Percentiles rank a stretch among this genome's conserved stretches.
Conservation (phyloP, 2,113 vertebrate genomes). For the Eleginops maclovinus region DNA sequence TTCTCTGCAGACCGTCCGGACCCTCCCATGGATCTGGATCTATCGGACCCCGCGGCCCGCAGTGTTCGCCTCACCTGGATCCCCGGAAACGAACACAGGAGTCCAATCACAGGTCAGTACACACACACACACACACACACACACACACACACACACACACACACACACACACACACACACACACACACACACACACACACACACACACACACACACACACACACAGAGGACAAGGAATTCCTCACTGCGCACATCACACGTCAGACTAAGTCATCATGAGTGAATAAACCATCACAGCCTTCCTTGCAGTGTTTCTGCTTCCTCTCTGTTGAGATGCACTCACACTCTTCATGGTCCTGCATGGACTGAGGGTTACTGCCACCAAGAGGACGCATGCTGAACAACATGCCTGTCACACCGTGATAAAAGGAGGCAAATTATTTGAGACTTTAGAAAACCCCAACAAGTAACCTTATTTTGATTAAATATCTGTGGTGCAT, state of each 20-base stretch:
- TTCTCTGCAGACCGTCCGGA: slow-evolving; percentile 88
- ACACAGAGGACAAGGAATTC: slow-evolving; percentile 6
- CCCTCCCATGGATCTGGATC: slow-evolving; percentile 90
- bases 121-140: slow-evolving; percentile 26
- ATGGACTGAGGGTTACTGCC: slow-evolving; percentile 37
- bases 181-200: slow-evolving; percentile 8
- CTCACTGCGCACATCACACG: not conserved
- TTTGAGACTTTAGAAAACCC: not conserved
- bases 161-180: not conserved
- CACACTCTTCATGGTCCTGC: not conserved
- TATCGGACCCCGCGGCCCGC: slow-evolving; percentile 90
- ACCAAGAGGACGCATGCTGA: slow-evolving; percentile 45
- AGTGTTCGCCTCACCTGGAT: slow-evolving; percentile 95
- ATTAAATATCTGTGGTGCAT: not conserved
- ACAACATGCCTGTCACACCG: not conserved
- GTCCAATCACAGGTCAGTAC: slow-evolving; percentile 90
- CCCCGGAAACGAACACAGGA: slow-evolving; percentile 92
- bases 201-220: not conserved
- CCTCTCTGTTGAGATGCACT: not conserved
- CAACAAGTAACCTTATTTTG: not conserved
- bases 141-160: slow-evolving; percentile 24
- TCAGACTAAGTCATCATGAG: not conserved
- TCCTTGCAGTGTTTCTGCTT: not conserved
- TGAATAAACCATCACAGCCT: not conserved
- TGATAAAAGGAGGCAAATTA: too few relatives aligned